A percentile compares a stretch with the other conserved stretches of the same genome.
Conservation (phyloP, 2,797 vertebrate genomes). For the Leptoclinus maculatus region DNA sequence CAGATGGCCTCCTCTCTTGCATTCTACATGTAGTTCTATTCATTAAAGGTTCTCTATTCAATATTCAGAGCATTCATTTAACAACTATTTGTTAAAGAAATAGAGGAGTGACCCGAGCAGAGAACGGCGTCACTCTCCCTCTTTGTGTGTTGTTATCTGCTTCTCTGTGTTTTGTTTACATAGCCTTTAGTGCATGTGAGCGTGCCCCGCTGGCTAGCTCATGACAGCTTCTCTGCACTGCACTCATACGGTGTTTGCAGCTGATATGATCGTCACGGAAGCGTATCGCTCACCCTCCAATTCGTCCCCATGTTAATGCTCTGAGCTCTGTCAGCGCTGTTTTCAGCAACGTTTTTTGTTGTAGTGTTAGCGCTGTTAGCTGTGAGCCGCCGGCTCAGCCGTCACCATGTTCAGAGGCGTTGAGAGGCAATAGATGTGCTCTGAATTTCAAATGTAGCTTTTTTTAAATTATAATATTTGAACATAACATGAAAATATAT, state of each 20-base stretch:
- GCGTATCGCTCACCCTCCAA: neutral
- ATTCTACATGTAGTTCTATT: neutral
- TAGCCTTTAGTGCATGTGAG: neutral
- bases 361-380: neutral
- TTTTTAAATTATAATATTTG: neutral
- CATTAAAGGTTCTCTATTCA: neutral
- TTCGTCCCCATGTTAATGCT: neutral
- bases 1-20: conserved; percentile 18
- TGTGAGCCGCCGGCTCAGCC: neutral
- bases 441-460: neutral
- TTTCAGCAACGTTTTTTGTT: neutral
- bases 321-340: neutral
- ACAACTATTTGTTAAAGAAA: neutral
- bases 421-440: neutral
- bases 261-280: neutral
- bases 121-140: neutral
- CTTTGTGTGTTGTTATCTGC: neutral
- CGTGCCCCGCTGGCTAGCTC: neutral
- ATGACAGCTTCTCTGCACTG: neutral
- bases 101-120: neutral
- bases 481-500: neutral
- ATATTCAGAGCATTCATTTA: neutral
- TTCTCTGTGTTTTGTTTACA: neutral
- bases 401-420: neutral
- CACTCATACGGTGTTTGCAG: neutral